A percentile compares a stretch with the other conserved stretches of the same genome.
Evolutionary conservation across 2,888 invertebrate species (phyloP).

Genomic region (Leptinotarsa tumamoca): DNA sequence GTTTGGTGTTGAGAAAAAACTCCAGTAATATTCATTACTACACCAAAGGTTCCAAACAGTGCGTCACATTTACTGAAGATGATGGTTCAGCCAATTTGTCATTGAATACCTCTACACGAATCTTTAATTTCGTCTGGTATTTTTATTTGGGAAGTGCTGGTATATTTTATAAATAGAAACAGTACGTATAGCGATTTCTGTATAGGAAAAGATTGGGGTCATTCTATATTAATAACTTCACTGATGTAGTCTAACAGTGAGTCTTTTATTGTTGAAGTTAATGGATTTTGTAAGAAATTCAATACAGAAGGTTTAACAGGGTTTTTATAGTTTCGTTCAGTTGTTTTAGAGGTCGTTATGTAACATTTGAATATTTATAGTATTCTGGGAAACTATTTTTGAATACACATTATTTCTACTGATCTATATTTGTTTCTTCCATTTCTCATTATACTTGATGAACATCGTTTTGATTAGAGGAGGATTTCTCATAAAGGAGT

Average conservation of each 20-base stretch:
- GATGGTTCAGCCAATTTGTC: too few relatives aligned
- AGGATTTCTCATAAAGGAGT: too few relatives aligned
- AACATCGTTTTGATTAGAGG: too few relatives aligned
- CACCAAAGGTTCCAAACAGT: too few relatives aligned
- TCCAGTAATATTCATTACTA: too few relatives aligned
- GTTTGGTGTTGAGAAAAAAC: too few relatives aligned
- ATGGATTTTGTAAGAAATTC: neutral
- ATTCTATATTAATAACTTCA: conserved; percentile 10
- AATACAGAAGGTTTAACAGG: neutral
- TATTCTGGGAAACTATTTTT: neutral
- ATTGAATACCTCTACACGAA: too few relatives aligned
- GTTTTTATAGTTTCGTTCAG: neutral
- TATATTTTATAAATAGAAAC: conserved; percentile 6
- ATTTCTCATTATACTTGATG: too few relatives aligned
- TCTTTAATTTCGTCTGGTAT: neutral
- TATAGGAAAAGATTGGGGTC: conserved; percentile 13
- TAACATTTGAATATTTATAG: neutral
- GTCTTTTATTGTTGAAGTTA: neutral
- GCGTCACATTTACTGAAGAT: too few relatives aligned
- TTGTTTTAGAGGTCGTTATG: neutral
- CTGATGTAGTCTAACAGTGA: neutral
- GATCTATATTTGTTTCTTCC: too few relatives aligned
- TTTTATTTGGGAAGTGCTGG: neutral
- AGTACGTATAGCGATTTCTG: neutral
- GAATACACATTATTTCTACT: neutral